phyloP scores from a whole-genome alignment of 2,888 invertebrate species.

The Bhutanitis thaidina region DNA sequence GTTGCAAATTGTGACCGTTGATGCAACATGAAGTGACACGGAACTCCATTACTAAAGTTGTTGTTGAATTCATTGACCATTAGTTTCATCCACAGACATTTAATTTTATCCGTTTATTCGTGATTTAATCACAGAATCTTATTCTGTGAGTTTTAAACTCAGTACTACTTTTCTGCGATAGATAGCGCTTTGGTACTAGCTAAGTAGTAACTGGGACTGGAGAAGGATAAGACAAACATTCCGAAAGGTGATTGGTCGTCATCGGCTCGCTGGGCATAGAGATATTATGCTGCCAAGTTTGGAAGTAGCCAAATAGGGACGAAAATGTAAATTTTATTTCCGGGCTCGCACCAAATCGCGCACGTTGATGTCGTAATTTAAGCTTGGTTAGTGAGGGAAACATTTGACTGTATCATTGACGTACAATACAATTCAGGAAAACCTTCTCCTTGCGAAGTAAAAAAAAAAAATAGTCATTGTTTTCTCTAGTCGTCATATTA shows the following conservation, averaged over 20 bases:
- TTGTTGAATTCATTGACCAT: no score
- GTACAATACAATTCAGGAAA: conserved; percentile 14
- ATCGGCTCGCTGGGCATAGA: conserved; percentile 30
- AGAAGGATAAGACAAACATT: conserved; percentile 19
- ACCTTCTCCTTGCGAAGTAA: conserved; percentile 25
- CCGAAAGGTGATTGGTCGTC: conserved; percentile 47
- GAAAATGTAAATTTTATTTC: conserved; percentile 46
- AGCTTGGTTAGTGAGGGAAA: conserved; percentile 27
- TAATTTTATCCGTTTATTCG: no score
- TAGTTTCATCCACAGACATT: no score
- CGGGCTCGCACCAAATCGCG: conserved; percentile 38
- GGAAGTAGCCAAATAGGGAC: conserved; percentile 48
- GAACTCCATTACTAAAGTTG: no score
- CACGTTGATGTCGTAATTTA: conserved; percentile 28
- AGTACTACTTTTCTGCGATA: no score
- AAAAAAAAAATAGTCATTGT: conserved; percentile 18
- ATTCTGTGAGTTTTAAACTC: no score
- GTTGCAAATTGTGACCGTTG: no score
- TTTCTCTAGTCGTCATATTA: conserved; percentile 19
- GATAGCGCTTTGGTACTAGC: no score
- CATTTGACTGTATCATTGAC: conserved; percentile 23
- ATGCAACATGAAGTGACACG: no score
- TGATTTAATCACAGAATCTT: no score
- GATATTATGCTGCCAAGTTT: conserved; percentile 52
- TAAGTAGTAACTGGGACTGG: no score